These are phyloP conservation scores for Syrista parreyssii DNA, from an alignment of 2,888 invertebrate genomes.

Conservation along the genomic window DNA sequence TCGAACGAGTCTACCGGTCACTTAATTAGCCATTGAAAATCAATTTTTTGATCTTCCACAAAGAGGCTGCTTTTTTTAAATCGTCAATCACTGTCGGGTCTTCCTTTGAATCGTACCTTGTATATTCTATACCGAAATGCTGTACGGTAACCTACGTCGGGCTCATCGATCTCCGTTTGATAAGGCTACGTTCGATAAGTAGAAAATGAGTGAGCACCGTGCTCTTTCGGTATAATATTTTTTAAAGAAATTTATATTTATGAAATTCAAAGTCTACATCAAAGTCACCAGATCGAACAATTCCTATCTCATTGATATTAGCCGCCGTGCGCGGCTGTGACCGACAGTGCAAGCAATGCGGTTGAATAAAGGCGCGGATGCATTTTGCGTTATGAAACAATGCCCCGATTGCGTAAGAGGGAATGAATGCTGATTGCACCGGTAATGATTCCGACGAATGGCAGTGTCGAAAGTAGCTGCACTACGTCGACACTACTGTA, in stretches of 20 bases:
- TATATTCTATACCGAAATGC: background rate
- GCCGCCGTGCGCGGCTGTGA: background rate
- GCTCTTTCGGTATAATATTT: background rate
- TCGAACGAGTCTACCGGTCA: background rate
- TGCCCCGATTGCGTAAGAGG: conserved; percentile 38
- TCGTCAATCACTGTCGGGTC: background rate
- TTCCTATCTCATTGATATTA: background rate
- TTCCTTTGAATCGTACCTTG: background rate
- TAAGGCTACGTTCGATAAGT: background rate
- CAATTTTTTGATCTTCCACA: background rate
- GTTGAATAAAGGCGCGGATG: conserved; percentile 16
- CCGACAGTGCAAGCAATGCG: background rate
- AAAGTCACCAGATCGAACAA: background rate
- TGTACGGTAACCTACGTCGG: background rate
- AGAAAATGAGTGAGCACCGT: background rate
- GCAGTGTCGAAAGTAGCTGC: conserved; percentile 30
- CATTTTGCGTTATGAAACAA: conserved; percentile 37
- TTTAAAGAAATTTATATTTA: background rate
- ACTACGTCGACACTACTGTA: conserved; percentile 27
- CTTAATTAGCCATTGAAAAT: background rate
- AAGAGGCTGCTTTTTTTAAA: background rate
- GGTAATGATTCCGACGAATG: conserved; percentile 40
- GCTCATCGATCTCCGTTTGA: background rate
- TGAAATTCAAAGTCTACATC: background rate
- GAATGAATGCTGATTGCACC: conserved; percentile 40